Evolutionary conservation across 2,888 invertebrate genomes (phyloP), one percentile per base, ranked within the genome.

Genomic region (Agapostemon virescens): DNA sequence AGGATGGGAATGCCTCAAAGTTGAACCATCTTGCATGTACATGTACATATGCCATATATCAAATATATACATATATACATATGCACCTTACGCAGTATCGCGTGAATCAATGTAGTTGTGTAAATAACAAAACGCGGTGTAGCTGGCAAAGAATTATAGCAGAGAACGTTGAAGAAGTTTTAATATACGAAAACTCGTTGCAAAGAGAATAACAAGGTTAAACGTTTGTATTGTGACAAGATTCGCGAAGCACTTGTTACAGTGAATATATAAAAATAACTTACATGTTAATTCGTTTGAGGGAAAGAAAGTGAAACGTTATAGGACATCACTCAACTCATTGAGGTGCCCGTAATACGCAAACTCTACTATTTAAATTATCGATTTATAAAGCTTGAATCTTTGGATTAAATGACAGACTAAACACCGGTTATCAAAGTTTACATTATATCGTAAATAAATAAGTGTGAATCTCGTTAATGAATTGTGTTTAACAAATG

Each of bases 91-190:
- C 52, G 52, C 42, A 79, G 52, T 55, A 61, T 69, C 38, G 71
- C 68, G 64, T 55, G 64, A 74, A 70, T 83, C 66, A 55, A 79
- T 67, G 83, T 64, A 61, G 42, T 58, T 70, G 83, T 79, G 83
- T 79, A 83, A 83, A 83, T 83, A 83, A 83, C 74, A 83, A 75
- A 79, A 73, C 78, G 79, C 75, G 78, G 69, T 71, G 68, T 67
- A 74, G 63, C 66, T 55, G 69, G 69, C 67, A 61, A 74, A 83
- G 72, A 75, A 68, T 72, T 73, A 45, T 78, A 55, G 40, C 52
- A 23, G 20, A 42, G 45, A 61, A 30, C 23, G 23, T 67, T 15
- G 49, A 45, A 73, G 72, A 78, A 75, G 66, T 77, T 38, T 42
- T 40, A 66, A 71, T 77, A 71, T 77, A 55, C 67, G 33, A 45